These are phyloP conservation scores for Scaptomyza reducta DNA, from an alignment of 2,888 invertebrate species.

Conservation along the genomic window DNA sequence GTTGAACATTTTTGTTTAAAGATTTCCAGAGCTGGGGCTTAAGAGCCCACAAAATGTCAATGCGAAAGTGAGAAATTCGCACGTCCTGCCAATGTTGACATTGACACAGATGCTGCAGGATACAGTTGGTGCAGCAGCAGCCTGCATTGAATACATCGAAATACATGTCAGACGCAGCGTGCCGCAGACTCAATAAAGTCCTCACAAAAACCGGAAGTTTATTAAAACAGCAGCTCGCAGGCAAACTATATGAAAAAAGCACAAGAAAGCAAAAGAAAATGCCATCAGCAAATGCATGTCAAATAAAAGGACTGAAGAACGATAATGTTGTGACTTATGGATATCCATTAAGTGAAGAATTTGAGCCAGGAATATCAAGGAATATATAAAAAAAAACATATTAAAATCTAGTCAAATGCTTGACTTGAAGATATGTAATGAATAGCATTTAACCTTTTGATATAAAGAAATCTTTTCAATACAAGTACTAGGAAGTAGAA, in stretches of 20 bases:
- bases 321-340: not conserved
- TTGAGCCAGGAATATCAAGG: too few relatives aligned
- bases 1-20: conserved; percentile 73
- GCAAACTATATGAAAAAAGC: conserved; percentile 7
- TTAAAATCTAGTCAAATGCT: too few relatives aligned
- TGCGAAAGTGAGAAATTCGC: conserved; percentile 51
- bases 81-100: conserved; percentile 71
- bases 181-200: conserved; percentile 64
- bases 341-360: not conserved
- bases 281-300: conserved; percentile 18
- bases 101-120: conserved; percentile 74
- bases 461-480: too few relatives aligned
- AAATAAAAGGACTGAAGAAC: not conserved
- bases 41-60: conserved; percentile 34
- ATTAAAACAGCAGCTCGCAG: conserved; percentile 68
- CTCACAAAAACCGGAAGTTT: conserved; percentile 71
- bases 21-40: conserved; percentile 46
- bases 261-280: conserved; percentile 14
- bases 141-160: conserved; percentile 8
- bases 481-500: too few relatives aligned
- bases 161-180: conserved; percentile 57
- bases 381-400: not conserved
- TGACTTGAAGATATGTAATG: too few relatives aligned
- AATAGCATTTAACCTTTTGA: too few relatives aligned
- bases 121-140: conserved; percentile 30